Conservation (phyloP, 2,888 invertebrate species). For the Nephrocerus scutellatus region DNA sequence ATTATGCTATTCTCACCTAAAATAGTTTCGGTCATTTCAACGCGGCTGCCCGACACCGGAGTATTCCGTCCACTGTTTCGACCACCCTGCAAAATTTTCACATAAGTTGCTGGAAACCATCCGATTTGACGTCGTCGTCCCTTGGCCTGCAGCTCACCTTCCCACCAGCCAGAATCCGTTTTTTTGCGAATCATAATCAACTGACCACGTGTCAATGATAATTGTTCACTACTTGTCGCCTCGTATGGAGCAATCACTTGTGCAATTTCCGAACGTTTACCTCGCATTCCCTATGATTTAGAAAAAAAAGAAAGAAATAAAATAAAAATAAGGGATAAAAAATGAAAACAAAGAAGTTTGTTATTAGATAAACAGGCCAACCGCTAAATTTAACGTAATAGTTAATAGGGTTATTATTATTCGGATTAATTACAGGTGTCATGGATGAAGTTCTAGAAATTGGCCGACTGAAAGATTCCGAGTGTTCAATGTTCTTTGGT, state of each 20-base stretch:
- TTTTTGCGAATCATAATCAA: conserved; percentile 94
- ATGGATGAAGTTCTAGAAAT: conserved; percentile 49
- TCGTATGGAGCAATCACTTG: conserved; percentile 90
- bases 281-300: conserved; percentile 52
- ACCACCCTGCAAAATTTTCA: conserved; percentile 70
- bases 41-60: conserved; percentile 62
- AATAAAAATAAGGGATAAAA: conserved; percentile 7
- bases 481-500: conserved; percentile 38
- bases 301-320: conserved; percentile 10
- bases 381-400: conserved; percentile 8
- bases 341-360: conserved; percentile 12
- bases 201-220: conserved; percentile 84
- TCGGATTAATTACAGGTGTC: conserved; percentile 48
- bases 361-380: conserved; percentile 11
- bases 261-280: conserved; percentile 84
- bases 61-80: conserved; percentile 66
- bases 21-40: conserved; percentile 52
- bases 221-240: conserved; percentile 85
- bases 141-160: conserved; percentile 91
- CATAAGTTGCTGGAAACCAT: conserved; percentile 99
- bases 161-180: conserved; percentile 98
- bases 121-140: conserved; percentile 89
- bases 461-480: conserved; percentile 47
- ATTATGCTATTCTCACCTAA: conserved; percentile 39
- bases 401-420: no score